Percentiles rank a stretch among this genome's conserved stretches.
Conservation (phyloP, 2,113 vertebrate species). For the Mesitornis unicolor region DNA sequence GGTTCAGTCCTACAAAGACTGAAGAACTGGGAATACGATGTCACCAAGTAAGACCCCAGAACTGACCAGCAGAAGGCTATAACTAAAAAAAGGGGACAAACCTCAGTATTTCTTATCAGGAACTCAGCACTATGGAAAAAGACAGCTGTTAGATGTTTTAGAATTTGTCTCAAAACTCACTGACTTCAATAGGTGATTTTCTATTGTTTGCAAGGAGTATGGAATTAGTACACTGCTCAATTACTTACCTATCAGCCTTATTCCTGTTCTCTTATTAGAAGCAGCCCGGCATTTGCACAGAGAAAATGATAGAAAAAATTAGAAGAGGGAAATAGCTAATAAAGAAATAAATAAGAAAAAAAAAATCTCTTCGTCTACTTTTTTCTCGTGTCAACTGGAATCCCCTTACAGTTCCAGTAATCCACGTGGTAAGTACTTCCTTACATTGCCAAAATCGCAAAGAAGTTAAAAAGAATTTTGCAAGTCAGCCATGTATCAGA, state of each 20-base stretch:
- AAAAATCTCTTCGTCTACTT: background rate
- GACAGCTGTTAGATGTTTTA: background rate
- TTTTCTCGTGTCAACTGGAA: background rate
- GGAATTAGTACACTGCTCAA: background rate
- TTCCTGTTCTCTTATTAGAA: background rate
- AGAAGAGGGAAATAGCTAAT: background rate
- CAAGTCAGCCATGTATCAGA: background rate
- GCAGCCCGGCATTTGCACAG: background rate
- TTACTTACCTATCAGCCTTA: background rate
- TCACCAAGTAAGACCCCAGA: background rate
- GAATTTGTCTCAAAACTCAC: background rate
- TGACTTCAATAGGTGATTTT: background rate
- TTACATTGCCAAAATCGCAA: background rate
- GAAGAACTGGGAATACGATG: background rate
- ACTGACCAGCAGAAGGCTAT: background rate
- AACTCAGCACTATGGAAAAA: background rate
- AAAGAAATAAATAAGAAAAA: background rate
- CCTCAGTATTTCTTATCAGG: background rate
- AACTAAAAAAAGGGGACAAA: background rate
- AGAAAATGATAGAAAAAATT: background rate
- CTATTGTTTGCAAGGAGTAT: background rate
- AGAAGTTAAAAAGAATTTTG: background rate
- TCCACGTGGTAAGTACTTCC: background rate
- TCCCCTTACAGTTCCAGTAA: background rate
- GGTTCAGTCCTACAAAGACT: background rate